Conservation (phyloP, 2,888 invertebrate species). For the Parnassius apollo region DNA sequence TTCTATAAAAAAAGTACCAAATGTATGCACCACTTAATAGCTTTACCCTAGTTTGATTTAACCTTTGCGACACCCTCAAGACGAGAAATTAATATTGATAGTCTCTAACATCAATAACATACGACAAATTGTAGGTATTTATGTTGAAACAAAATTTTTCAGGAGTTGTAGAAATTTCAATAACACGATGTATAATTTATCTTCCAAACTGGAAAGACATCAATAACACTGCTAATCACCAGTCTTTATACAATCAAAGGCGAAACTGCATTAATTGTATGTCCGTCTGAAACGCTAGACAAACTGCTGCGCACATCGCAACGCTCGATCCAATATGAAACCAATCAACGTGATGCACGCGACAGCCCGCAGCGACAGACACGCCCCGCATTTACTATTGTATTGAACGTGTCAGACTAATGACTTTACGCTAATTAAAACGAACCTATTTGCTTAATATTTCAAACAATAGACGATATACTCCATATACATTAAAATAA, state of each 20-base stretch:
- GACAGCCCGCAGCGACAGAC: conserved; percentile 38
- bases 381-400: conserved; percentile 48
- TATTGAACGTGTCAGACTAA: conserved; percentile 41
- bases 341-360: conserved; percentile 67
- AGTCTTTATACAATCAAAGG: conserved; percentile 35
- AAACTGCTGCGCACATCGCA: conserved; percentile 27
- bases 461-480: conserved; percentile 13
- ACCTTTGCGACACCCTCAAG: too few relatives aligned
- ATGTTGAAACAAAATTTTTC: too few relatives aligned
- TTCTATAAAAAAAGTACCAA: too few relatives aligned
- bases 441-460: conserved; percentile 39
- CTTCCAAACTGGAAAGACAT: neutral
- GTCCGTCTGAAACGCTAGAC: conserved; percentile 33
- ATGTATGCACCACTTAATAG: too few relatives aligned
- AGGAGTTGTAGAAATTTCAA: too few relatives aligned
- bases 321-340: conserved; percentile 62
- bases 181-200: neutral
- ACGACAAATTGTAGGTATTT: too few relatives aligned
- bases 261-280: conserved; percentile 46
- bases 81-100: too few relatives aligned
- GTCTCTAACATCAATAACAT: too few relatives aligned
- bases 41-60: too few relatives aligned
- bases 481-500: too few relatives aligned
- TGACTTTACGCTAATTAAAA: conserved; percentile 61
- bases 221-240: neutral